Percentiles rank a stretch among this genome's conserved stretches.
phyloP scores from a whole-genome alignment of 2,888 invertebrate genomes.

The Plebejus anna region DNA sequence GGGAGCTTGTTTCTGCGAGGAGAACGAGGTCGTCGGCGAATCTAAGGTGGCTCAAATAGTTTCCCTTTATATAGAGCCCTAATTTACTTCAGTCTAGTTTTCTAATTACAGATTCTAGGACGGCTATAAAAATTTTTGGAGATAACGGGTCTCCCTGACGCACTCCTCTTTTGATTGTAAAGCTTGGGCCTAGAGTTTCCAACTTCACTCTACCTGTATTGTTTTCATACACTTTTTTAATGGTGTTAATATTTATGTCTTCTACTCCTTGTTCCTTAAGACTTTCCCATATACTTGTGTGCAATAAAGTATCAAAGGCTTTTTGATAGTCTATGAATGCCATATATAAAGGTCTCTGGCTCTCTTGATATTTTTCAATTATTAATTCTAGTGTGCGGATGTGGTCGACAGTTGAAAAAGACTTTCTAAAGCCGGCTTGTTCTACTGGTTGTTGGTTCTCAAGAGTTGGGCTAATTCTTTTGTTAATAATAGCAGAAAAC shows the following conservation, averaged over 20 bases:
- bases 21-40: neutral
- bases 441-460: slow-evolving; percentile 36
- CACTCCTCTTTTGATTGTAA: too few species aligned
- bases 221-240: slow-evolving; percentile 34
- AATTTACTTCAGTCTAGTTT: slow-evolving; percentile 16
- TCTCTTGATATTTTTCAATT: slow-evolving; percentile 36
- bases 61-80: slow-evolving; percentile 4
- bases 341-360: slow-evolving; percentile 28
- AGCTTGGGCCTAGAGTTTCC: too few species aligned
- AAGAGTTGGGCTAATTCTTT: slow-evolving; percentile 31
- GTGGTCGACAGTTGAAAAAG: slow-evolving; percentile 31
- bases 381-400: slow-evolving; percentile 29
- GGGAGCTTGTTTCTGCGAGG: slow-evolving; percentile 9
- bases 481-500: slow-evolving; percentile 34
- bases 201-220: neutral
- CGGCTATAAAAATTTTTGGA: too few species aligned
- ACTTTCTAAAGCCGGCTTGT: slow-evolving; percentile 37
- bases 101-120: slow-evolving; percentile 1
- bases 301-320: slow-evolving; percentile 33
- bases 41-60: slow-evolving; percentile 24
- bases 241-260: slow-evolving; percentile 32
- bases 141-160: too few species aligned
- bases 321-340: slow-evolving; percentile 34
- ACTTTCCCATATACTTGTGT: slow-evolving; percentile 34
- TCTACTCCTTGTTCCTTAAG: slow-evolving; percentile 31